phyloP scores from a whole-genome alignment of 92 coral and sea anemone species.

The Umimayanthus chanpuru region DNA sequence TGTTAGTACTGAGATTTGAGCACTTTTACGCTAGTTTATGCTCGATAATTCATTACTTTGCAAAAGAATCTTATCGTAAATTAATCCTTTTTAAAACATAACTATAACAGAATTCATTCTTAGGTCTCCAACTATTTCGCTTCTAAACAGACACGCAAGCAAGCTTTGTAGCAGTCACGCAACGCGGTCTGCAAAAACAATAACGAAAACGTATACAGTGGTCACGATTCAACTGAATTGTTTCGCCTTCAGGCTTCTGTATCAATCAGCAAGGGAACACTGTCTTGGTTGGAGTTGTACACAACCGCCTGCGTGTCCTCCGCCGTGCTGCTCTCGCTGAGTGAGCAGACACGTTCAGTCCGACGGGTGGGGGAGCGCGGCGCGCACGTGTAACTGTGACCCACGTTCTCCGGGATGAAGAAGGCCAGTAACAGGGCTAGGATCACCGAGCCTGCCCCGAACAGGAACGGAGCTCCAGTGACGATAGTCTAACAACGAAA shows the following conservation, averaged over 20 bases:
- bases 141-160: neutral
- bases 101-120: too few relatives aligned
- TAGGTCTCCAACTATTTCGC: neutral
- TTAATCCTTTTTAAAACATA: neutral
- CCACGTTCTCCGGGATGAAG: conserved; percentile 89
- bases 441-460: conserved; percentile 98
- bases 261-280: conserved; percentile 41
- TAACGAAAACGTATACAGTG: too few relatives aligned
- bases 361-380: conserved; percentile 77
- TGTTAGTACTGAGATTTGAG: too few relatives aligned
- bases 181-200: neutral
- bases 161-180: neutral
- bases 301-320: conserved; percentile 30
- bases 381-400: conserved; percentile 42
- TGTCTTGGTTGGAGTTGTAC: conserved; percentile 39
- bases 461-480: conserved; percentile 95
- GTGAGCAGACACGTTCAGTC: conserved; percentile 45
- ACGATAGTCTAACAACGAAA: conserved; percentile 74
- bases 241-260: conserved; percentile 22
- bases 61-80: too few relatives aligned
- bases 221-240: too few relatives aligned
- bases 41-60: too few relatives aligned
- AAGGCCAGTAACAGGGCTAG: conserved; percentile 91
- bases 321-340: conserved; percentile 38
- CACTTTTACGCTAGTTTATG: too few relatives aligned